A percentile compares a stretch with the other conserved stretches of the same genome.
phyloP scores from a whole-genome alignment of 1,140 invertebrate genomes.

The Trichomalopsis sarcophagae region DNA sequence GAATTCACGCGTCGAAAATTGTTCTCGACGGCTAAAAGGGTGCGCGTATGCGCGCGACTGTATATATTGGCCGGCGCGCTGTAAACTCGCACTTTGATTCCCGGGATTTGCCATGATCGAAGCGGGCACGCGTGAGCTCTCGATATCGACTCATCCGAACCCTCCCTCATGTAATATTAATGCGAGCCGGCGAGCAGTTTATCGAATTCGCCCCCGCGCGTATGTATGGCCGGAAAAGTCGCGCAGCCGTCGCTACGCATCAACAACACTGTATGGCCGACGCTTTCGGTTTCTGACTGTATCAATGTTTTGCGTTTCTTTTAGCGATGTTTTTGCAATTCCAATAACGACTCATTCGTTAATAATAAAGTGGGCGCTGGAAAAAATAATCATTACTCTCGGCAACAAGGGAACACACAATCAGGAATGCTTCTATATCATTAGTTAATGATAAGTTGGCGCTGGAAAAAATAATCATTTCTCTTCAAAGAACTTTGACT shows the following conservation, averaged over 20 bases:
- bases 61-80: not conserved
- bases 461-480: not conserved
- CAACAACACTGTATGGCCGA: not conserved
- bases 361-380: too few relatives aligned
- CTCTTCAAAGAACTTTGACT: not conserved
- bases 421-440: not conserved
- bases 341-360: too few relatives aligned
- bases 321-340: too few relatives aligned
- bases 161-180: constrained; percentile 75
- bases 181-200: constrained; percentile 64
- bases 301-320: too few relatives aligned
- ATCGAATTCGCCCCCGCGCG: constrained; percentile 66
- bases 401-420: not conserved
- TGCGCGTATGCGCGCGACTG: not conserved
- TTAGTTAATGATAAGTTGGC: too few relatives aligned
- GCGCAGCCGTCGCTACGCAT: constrained; percentile 67
- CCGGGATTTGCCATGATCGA: constrained; percentile 68
- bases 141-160: constrained; percentile 31
- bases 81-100: constrained; percentile 67
- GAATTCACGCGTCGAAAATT: not conserved
- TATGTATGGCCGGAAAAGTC: not conserved
- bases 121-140: constrained; percentile 58
- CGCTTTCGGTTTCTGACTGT: constrained; percentile 49
- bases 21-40: constrained; percentile 9
- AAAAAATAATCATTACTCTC: not conserved